Evolutionary conservation across 2,113 vertebrate species (phyloP).

Genomic region (Caranx melampygus): DNA sequence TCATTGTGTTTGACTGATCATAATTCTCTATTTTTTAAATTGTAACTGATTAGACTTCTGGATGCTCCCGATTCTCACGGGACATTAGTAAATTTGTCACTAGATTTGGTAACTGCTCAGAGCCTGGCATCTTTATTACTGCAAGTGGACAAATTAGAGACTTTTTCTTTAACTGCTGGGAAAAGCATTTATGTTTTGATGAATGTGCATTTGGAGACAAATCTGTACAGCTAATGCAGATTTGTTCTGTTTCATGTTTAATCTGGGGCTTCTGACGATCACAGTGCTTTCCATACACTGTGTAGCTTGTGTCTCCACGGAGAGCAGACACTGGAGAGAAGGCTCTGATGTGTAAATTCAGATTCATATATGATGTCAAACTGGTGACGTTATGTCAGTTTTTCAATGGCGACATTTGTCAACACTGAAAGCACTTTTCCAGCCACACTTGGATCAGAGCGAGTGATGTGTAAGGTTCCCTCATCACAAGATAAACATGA

Average conservation of each 20-base stretch:
- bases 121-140: constrained; percentile 8
- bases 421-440: constrained; percentile 14
- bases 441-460: not conserved
- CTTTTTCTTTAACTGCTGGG: constrained; percentile 15
- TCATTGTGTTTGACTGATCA: not conserved
- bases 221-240: constrained; percentile 25
- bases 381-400: constrained; percentile 27
- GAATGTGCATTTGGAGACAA: constrained; percentile 33
- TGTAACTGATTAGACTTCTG: not conserved
- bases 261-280: constrained; percentile 47
- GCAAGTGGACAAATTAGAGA: constrained; percentile 27
- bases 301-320: not conserved
- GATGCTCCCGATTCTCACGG: not conserved
- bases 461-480: constrained; percentile 5
- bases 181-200: constrained; percentile 25
- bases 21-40: not conserved
- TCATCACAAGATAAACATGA: constrained; percentile 15
- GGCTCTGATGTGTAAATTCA: constrained; percentile 55
- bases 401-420: constrained; percentile 8
- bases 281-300: constrained; percentile 32
- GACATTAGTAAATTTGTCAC: not conserved
- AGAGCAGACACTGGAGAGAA: constrained; percentile 17
- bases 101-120: constrained; percentile 4
- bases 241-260: constrained; percentile 53
- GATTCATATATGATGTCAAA: constrained; percentile 45